phyloP scores from a whole-genome alignment of 2,888 invertebrate genomes.

The Trachelus stipa region DNA sequence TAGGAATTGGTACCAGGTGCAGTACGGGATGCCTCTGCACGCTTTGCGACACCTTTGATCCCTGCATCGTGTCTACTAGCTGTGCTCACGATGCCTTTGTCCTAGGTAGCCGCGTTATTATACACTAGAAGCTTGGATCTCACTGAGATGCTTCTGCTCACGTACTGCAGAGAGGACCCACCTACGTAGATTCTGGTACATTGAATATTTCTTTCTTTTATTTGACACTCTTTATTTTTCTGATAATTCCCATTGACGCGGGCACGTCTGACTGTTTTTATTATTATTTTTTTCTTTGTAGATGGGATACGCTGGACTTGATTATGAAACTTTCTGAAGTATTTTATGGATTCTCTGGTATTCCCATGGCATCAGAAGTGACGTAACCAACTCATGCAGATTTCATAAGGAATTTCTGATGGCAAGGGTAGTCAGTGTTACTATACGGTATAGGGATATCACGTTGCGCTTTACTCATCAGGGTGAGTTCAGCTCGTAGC shows the following conservation, averaged over 20 bases:
- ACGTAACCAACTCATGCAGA: not conserved
- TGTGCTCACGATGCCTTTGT: not conserved
- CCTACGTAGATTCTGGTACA: not conserved
- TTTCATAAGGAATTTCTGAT: too few species aligned
- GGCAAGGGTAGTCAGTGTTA: too few species aligned
- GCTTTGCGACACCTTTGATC: slow-evolving; percentile 29
- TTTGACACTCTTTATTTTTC: not conserved
- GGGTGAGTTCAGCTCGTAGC: too few species aligned
- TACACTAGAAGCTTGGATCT: not conserved
- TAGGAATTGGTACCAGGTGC: slow-evolving; percentile 5
- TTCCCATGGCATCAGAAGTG: not conserved
- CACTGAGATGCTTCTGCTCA: not conserved
- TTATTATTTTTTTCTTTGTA: not conserved
- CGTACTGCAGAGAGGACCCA: not conserved
- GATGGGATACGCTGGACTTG: not conserved
- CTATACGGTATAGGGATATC: too few species aligned
- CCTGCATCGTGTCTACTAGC: slow-evolving; percentile 4
- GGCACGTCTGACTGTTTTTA: not conserved
- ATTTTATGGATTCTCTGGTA: not conserved
- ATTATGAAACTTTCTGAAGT: not conserved
- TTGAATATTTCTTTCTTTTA: not conserved
- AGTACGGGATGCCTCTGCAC: slow-evolving; percentile 11
- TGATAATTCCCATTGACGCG: not conserved
- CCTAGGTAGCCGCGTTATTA: not conserved
- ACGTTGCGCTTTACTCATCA: too few species aligned